Conservation (phyloP, 2,888 invertebrate genomes). For the Parapristionchus giblindavisi region DNA sequence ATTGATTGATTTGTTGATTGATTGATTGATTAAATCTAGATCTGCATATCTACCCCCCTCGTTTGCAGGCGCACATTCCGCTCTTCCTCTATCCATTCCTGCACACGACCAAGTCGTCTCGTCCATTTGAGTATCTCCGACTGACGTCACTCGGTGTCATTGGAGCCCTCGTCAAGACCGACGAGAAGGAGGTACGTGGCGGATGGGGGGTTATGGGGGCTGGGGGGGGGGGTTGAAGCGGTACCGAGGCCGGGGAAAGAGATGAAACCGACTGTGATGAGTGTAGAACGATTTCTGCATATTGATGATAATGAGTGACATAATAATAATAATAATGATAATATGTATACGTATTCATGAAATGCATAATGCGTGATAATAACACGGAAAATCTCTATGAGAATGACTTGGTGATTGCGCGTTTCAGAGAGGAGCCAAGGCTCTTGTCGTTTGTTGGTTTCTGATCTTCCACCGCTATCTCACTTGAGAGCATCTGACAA, state of each 20-base stretch:
- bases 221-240: neutral
- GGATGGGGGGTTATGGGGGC: no score
- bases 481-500: neutral
- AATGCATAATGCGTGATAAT: no score
- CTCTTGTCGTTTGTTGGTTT: neutral
- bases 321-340: neutral
- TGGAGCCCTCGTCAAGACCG: constrained; percentile 90
- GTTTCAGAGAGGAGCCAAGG: neutral
- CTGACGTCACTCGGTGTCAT: constrained; percentile 95
- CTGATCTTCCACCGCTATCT: neutral
- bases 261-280: neutral
- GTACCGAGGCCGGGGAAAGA: neutral
- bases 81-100: constrained; percentile 97
- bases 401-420: neutral
- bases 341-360: no score
- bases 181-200: constrained; percentile 68
- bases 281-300: neutral
- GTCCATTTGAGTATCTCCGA: constrained; percentile 97
- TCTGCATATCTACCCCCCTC: no score
- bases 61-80: constrained; percentile 77
- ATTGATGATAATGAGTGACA: neutral
- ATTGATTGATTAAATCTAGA: no score
- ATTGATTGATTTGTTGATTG: no score
- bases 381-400: no score
- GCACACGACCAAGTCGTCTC: constrained; percentile 96